Base-by-base conservation (phyloP, 2,888 invertebrate genomes). In the Orthosia cruda region DNA sequence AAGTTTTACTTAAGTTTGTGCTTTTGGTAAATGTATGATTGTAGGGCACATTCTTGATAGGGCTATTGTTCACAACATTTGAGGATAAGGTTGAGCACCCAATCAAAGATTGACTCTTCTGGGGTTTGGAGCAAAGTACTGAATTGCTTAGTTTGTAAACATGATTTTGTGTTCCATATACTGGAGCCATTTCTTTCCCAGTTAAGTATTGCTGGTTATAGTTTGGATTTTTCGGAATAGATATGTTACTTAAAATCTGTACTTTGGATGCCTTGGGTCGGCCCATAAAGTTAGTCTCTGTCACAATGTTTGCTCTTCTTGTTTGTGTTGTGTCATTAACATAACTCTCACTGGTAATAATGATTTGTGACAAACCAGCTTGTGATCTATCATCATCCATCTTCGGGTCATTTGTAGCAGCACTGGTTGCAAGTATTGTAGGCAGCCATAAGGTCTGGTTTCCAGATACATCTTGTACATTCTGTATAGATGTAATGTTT, bases 221-320 rank as follows among this genome's bases (percentile, higher is more conserved):
- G 86, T 90, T 94, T 64, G 96, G 90, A 83, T 91, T 95, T 89
- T 96, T 96, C 4, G 96, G 95, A 84, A 97, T 89, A 77, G 96
- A 94, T 91, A 97, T 96, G 81, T 96, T 97, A 83, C 97, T 97
- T 80, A 97, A 91, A 87, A 97, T 97, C 85, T 97, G 97, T 61
- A 97, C 97, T 92, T 97, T 97, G 9, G 97, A 95, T 70, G 94
- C 81, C 81, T 96, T 96, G 2, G 95, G 94, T 83, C 95, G 88
- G 57, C 91, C 91, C 66, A 95, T 91, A 74, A 95, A 96, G 88
- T 91, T 95, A 26, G 96, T 93, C 79, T 96, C 96, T 67, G 95
- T 92, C 13, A 95, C 93, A 74, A 96, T 94, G 83, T 96, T 96
- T 23, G 94, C 91, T 89, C 95, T 93, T 84, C 95, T 91, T 71